These are phyloP conservation scores for Mus minutoides DNA, from an alignment of 2,797 vertebrate genomes.

Conservation along the genomic window DNA sequence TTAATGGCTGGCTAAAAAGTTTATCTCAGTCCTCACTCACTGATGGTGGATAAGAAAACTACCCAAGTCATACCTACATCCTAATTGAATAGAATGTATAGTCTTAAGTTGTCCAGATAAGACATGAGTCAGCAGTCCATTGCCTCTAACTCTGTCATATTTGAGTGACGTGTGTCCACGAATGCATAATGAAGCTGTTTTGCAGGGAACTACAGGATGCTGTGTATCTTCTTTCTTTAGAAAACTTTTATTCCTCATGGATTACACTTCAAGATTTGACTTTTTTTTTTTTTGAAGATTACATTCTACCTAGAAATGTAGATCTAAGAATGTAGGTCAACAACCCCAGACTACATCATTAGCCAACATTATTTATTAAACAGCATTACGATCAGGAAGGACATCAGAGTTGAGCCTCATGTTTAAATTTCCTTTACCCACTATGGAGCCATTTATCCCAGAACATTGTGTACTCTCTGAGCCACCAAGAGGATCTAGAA, in stretches of 20 bases:
- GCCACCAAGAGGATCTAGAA: slow-evolving; percentile 1
- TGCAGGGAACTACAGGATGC: background rate
- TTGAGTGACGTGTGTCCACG: background rate
- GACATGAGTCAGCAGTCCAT: background rate
- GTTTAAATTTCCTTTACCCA: slow-evolving; percentile 45
- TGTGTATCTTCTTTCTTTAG: background rate
- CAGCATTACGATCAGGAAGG: slow-evolving; percentile 50
- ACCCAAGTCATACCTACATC: background rate
- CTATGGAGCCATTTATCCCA: background rate
- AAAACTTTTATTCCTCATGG: background rate
- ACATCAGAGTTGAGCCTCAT: background rate
- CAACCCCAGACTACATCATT: background rate
- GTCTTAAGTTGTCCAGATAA: background rate
- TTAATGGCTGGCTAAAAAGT: background rate
- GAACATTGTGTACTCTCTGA: background rate
- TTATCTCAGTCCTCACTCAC: background rate
- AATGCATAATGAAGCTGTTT: background rate
- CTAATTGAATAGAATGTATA: background rate
- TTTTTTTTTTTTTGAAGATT: background rate
- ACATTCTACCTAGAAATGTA: slow-evolving; percentile 23
- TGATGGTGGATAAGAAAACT: background rate
- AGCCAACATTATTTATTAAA: slow-evolving; percentile 61
- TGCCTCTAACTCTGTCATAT: background rate
- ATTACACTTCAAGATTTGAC: background rate
- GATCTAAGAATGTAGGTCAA: slow-evolving; percentile 2